Evolutionary conservation across 2,113 vertebrate species (phyloP).

Genomic region (Amia ocellicauda): DNA sequence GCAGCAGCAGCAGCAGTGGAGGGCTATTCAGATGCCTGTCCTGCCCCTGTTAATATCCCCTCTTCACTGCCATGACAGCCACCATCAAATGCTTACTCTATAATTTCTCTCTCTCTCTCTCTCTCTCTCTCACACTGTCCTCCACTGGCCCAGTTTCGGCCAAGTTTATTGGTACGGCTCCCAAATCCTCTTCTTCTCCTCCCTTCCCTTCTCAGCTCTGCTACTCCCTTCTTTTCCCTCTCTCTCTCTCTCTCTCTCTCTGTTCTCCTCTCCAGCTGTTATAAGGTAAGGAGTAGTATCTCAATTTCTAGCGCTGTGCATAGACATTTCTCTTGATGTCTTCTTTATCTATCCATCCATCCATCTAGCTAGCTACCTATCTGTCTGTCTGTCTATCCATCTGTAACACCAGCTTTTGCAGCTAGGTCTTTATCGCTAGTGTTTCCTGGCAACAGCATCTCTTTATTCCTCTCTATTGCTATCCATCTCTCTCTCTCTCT

Average conservation of each 20-base stretch:
- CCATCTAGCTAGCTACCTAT: slow-evolving; percentile 28
- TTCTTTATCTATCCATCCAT: background rate
- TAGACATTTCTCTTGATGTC: slow-evolving; percentile 3
- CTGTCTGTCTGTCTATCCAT: slow-evolving; percentile 29
- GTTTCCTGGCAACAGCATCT: slow-evolving; percentile 67
- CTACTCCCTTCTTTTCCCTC: background rate
- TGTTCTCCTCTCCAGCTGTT: background rate
- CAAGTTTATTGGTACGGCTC: background rate
- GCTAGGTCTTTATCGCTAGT: slow-evolving; percentile 41
- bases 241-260: no score
- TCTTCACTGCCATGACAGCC: background rate
- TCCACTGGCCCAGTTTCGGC: background rate
- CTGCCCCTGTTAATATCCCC: background rate
- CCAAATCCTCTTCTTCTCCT: slow-evolving; percentile 12
- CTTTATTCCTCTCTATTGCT: slow-evolving; percentile 23
- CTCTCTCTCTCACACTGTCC: background rate
- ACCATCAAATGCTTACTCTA: no score
- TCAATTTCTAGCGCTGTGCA: no score
- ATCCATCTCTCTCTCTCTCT: slow-evolving; percentile 13
- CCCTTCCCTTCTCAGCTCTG: slow-evolving; percentile 15
- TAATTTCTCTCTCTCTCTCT: background rate
- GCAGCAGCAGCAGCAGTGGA: background rate
- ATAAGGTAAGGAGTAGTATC: no score
- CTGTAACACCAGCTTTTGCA: no score
- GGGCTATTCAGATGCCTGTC: background rate